Evolutionary conservation across 2,113 vertebrate genomes (phyloP), one percentile per base, ranked within the genome.

Genomic region (Accipiter virgatus): DNA sequence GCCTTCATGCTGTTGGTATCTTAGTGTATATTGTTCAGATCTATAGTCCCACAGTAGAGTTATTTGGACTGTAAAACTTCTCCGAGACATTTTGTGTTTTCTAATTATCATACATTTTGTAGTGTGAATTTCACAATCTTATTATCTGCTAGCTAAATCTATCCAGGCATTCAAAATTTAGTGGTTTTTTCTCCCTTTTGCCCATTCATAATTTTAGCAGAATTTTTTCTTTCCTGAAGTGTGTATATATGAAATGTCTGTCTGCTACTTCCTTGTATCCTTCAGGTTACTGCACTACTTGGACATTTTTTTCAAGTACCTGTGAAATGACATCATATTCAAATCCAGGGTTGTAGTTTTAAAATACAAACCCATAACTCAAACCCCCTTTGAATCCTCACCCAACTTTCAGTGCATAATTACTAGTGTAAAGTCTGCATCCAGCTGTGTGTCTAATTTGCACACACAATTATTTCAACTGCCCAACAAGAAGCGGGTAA

Each of bases 91-190:
- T 95, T 70, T 84, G 77, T 78, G 25, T 89, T 93, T 88, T 89
- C 45, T 88, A 85, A 77, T 95, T 93, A 71, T 73, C 34, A 31
- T 63, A 58, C 10, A 18, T 90, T 90, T 95, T 81, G 62, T 71
- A 66, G 70, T 38, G 31, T 74, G 82, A 85, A 89, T 93, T 89
- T 90, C 47, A 56, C 63, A 86, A 18, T 87, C 82, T 95, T 55
- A 61, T 96, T 94, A 68, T 89, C 48, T 91, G n/a, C 63, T 85
- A 77, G 42, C 48, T 74, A 90, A 95, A 93, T 91, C 82, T 90
- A 45, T 45, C 36, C 55, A 65, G 66, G 43, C 42, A 9, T 73
- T 68, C 65, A 67, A 42, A 92, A 85, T 73, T 65, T 77, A 62
- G 38, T 92, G 50, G 3, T 72, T 21, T 66, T 90, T 96, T 73